Evolutionary conservation across 2,888 invertebrate genomes (phyloP).

Genomic region (Tricholauxania praeusta): DNA sequence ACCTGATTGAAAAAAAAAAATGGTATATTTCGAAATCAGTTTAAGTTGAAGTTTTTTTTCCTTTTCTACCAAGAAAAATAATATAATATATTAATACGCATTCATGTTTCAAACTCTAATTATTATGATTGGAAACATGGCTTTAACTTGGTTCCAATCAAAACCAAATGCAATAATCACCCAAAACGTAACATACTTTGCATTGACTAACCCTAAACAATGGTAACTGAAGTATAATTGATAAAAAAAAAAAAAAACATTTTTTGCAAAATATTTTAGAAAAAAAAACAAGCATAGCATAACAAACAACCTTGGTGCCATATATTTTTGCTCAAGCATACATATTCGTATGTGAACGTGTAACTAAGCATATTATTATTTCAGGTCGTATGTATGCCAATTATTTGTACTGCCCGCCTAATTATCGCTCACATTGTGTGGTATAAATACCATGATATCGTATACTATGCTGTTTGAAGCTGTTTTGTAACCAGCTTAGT

Average conservation of each 20-base stretch:
- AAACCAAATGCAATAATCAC: too few relatives aligned
- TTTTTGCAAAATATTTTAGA: neutral
- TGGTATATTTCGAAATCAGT: too few relatives aligned
- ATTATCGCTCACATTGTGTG: neutral
- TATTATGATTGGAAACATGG: constrained; percentile 20
- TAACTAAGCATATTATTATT: neutral
- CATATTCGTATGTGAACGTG: too few relatives aligned
- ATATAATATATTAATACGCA: too few relatives aligned
- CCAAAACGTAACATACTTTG: too few relatives aligned
- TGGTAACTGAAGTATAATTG: too few relatives aligned
- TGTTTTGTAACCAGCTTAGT: constrained; percentile 27
- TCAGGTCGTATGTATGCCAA: constrained; percentile 21
- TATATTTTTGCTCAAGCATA: too few relatives aligned
- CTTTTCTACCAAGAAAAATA: too few relatives aligned
- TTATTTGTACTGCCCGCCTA: constrained; percentile 13
- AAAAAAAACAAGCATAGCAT: neutral
- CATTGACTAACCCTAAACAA: too few relatives aligned
- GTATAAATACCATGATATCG: neutral
- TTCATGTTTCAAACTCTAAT: constrained; percentile 6
- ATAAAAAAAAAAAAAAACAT: too few relatives aligned
- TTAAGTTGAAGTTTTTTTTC: too few relatives aligned
- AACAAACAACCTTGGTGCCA: constrained; percentile 17
- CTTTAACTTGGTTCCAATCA: constrained; percentile 4
- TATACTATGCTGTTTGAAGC: constrained; percentile 1
- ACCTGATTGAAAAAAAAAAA: too few relatives aligned